These are phyloP conservation scores for Aphodius sticticus DNA, from an alignment of 2,888 invertebrate species.

Conservation along the genomic window DNA sequence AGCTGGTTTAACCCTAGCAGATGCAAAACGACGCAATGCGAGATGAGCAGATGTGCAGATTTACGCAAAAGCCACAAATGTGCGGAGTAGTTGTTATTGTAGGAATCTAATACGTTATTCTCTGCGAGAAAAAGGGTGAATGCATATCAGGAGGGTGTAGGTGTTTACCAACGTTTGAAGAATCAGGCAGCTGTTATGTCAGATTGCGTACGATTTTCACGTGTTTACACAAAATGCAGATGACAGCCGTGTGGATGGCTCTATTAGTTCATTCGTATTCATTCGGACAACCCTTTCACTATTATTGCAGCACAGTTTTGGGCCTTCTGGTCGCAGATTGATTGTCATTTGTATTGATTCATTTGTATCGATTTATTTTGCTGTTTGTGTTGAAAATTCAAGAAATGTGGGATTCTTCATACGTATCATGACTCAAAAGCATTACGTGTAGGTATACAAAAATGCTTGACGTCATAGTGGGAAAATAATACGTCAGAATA, in stretches of 20 bases:
- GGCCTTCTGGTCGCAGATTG: no score
- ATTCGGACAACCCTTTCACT: background rate
- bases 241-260: background rate
- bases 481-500: background rate
- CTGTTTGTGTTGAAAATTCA: background rate
- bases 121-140: conserved; percentile 7
- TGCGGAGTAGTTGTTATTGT: conserved; percentile 17
- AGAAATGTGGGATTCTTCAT: no score
- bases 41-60: background rate
- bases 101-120: conserved; percentile 13
- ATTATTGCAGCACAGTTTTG: background rate
- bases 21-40: conserved; percentile 14
- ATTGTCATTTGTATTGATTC: no score
- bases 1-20: conserved; percentile 6
- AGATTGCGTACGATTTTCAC: background rate
- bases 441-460: no score
- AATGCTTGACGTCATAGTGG: background rate
- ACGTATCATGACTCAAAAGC: no score
- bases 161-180: conserved; percentile 10
- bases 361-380: background rate
- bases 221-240: conserved; percentile 7
- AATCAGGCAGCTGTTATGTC: conserved; percentile 15
- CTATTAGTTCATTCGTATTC: background rate
- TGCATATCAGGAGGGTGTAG: conserved; percentile 5
- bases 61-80: conserved; percentile 8